Base-by-base conservation (phyloP, 1,140 invertebrate species). In the Chlorops oryzae region DNA sequence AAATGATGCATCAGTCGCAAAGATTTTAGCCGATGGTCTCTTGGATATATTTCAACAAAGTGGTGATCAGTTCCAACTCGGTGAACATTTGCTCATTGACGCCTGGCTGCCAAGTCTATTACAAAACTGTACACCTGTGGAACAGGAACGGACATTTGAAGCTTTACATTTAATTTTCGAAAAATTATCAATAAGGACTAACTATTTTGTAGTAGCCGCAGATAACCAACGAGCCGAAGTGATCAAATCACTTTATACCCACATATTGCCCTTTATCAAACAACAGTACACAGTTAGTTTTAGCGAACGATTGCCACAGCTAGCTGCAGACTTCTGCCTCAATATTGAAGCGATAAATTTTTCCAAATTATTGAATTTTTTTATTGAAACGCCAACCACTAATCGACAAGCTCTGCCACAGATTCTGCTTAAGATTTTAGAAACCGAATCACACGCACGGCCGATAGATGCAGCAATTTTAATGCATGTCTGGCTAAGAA, bases 401-500 rank as follows among this genome's bases (percentile, higher is more conserved):
- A 63, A 69, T 32, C 52, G 58, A 9, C 52, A 67, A 9, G 59
- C 65, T 10, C 57, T 59, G 5, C 59, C 62, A 0, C 59, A 69
- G 34, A 50, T 72, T 47, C 15, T 72, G 22, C 44, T 61, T 0
- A 45, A 59, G 18, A 51, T 72, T 3, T 40, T 70, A 3, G 42
- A 34, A 24, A n/a, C 23, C 12, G 34, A 46, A 1, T 37, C 25
- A n/a, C 22, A 41, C 12, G 40, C 28, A 22, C 38, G 42, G 4
- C 52, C 9, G 23, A 32, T 43, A 1, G 50, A 54, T 22, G 10
- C 38, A 13, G 28, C 55, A 3, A 47, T 57, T 0, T 50, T 72
- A 5, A 52, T 71, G 0, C 61, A 68, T 35, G 56, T 70, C 1
- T 72, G 69, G 69, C 44, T 72, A 0, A 68, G 61, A 37, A 69